Percentiles rank a stretch among this genome's conserved stretches.
phyloP scores from a whole-genome alignment of 2,888 invertebrate species.

The Amitus sp. region DNA sequence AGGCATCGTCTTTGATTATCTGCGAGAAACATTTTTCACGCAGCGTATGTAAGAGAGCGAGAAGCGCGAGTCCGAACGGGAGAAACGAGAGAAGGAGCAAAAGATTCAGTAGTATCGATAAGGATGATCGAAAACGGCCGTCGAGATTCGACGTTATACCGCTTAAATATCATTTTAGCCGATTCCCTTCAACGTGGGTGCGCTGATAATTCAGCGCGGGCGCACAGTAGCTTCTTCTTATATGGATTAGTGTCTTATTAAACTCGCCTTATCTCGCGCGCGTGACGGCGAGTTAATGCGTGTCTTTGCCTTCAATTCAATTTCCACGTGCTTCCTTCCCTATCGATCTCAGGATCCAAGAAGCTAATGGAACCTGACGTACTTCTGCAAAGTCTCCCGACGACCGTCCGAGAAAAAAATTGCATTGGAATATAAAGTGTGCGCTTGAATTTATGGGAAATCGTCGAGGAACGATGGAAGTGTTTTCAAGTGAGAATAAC shows the following conservation, averaged over 20 bases:
- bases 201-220: conserved; percentile 18
- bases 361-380: too few relatives aligned
- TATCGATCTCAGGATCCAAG: background rate
- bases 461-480: too few relatives aligned
- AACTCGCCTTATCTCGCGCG: conserved; percentile 11
- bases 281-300: conserved; percentile 8
- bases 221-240: conserved; percentile 16
- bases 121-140: conserved; percentile 52
- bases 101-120: conserved; percentile 51
- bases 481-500: too few relatives aligned
- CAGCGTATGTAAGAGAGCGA: conserved; percentile 24
- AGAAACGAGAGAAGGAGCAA: conserved; percentile 14
- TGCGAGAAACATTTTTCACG: conserved; percentile 52
- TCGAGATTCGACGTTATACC: conserved; percentile 49
- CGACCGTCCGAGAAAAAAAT: too few relatives aligned
- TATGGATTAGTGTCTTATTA: conserved; percentile 22
- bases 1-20: conserved; percentile 53
- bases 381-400: too few relatives aligned
- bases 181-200: conserved; percentile 42
- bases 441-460: too few relatives aligned
- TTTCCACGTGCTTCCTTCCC: background rate
- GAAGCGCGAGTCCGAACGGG: conserved; percentile 1
- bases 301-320: background rate
- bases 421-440: too few relatives aligned
- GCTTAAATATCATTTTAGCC: conserved; percentile 49